These are phyloP conservation scores for Periplaneta americana DNA, from an alignment of 1,140 invertebrate genomes.

Conservation along the genomic window DNA sequence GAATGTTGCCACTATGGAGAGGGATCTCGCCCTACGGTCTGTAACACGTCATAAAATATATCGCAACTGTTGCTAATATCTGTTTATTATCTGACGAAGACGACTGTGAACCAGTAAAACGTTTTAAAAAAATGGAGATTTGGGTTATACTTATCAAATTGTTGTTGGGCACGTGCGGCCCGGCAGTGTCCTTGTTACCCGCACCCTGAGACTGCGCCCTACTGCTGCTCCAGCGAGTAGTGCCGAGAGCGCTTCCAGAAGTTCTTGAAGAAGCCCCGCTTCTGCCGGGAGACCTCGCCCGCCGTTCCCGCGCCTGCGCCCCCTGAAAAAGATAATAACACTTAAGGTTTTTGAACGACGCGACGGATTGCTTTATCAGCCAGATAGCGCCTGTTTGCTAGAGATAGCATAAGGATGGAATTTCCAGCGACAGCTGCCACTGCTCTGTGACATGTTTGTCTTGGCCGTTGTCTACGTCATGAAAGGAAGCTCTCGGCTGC, in stretches of 20 bases:
- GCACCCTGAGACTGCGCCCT: conserved; percentile 28
- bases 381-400: too few relatives aligned
- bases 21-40: background rate
- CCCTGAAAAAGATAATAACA: too few relatives aligned
- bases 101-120: background rate
- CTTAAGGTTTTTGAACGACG: too few relatives aligned
- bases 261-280: conserved; percentile 76
- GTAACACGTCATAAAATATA: background rate
- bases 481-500: too few relatives aligned
- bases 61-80: background rate
- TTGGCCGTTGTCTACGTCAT: too few relatives aligned
- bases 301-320: background rate
- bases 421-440: too few relatives aligned
- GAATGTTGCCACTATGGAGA: background rate
- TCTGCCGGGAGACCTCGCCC: conserved; percentile 50
- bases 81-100: background rate
- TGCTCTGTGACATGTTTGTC: too few relatives aligned
- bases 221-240: conserved; percentile 74
- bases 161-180: background rate
- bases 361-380: too few relatives aligned
- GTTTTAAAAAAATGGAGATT: background rate
- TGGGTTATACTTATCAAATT: background rate
- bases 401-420: too few relatives aligned
- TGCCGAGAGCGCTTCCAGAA: conserved; percentile 78
- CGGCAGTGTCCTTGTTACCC: background rate